Base-by-base conservation (phyloP, 53 echinoderm and acorn worm genomes). In the Astropecten irregularis region DNA sequence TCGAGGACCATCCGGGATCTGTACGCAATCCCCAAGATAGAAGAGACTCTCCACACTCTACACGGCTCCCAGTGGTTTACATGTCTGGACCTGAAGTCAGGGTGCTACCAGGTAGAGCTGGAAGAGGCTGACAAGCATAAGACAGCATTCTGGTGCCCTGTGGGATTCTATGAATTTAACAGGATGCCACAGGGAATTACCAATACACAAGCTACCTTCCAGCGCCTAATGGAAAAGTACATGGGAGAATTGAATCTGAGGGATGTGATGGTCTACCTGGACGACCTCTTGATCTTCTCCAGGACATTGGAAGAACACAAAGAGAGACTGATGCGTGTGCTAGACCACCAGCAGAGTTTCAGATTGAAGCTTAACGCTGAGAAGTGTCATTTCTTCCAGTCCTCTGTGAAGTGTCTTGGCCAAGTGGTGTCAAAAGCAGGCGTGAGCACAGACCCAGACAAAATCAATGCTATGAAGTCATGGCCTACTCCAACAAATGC, bases 121-220 rank as follows among this genome's bases (percentile, higher is more conserved):
- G 72, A 57, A 14, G 73, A 86, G 51, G 86, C 70, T 18, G 86
- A 90, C 73, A 90, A 86, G 35, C 40, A 20, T 35, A 91, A 90
- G 59, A 90, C 87, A 19, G 91, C 91, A 14, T 90, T 90, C 31
- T 86, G 82, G 86, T 90, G 86, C 48, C 91, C 91, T 40, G 47
- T 90, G 46, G 91, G 91, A 28, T 90, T 90, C 49, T 90, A 86
- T 33, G 82, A 86, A 48, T 86, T 90, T 40, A 72, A 90, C 40
- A 52, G 83, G 32, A 90, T 90, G 91, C 91, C 91, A 8, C 91
- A 90, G 42, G 91, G 91, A 0, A 90, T 90, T 32, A 86, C 70
- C 33, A 86, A 90, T 40, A 66, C 77, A 15, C 77, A 68, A 5
- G 68, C 79, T 15, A 70, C 58, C 10, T 84, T 70, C 34, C 84